phyloP scores from a whole-genome alignment of 2,113 vertebrate species.

The Steatornis caripensis region DNA sequence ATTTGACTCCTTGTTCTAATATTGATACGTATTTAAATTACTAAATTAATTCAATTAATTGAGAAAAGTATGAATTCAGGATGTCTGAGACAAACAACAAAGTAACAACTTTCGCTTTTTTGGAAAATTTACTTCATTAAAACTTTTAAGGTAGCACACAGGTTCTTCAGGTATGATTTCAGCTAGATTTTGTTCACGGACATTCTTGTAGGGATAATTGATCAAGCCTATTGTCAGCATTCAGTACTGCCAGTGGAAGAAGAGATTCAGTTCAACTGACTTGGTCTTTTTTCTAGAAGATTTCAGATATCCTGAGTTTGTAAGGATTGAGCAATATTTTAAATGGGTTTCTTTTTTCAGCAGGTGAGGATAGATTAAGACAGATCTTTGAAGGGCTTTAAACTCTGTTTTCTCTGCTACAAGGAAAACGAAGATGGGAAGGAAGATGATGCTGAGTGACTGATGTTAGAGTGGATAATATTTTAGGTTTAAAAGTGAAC shows the following conservation, averaged over 20 bases:
- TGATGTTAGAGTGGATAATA: not conserved
- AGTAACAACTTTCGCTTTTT: not conserved
- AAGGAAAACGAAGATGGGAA: not conserved
- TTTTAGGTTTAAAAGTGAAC: not conserved
- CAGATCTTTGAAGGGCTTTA: not conserved
- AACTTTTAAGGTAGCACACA: not conserved
- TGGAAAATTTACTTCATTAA: not conserved
- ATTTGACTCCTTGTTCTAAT: not conserved
- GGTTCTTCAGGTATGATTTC: not conserved
- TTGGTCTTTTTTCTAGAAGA: not conserved
- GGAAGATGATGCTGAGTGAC: not conserved
- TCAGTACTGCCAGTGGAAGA: not conserved
- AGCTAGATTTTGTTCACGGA: not conserved
- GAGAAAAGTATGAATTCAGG: not conserved
- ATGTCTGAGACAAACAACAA: not conserved
- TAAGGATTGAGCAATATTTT: not conserved
- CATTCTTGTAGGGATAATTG: not conserved
- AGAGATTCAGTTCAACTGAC: not conserved
- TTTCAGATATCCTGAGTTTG: not conserved
- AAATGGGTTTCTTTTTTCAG: not conserved
- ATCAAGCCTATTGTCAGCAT: not conserved
- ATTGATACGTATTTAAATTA: not conserved
- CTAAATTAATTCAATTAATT: not conserved
- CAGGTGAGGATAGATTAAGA: not conserved
- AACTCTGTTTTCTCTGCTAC: not conserved